Conservation (phyloP, 2,113 vertebrate species). For the Petromus typicus region DNA sequence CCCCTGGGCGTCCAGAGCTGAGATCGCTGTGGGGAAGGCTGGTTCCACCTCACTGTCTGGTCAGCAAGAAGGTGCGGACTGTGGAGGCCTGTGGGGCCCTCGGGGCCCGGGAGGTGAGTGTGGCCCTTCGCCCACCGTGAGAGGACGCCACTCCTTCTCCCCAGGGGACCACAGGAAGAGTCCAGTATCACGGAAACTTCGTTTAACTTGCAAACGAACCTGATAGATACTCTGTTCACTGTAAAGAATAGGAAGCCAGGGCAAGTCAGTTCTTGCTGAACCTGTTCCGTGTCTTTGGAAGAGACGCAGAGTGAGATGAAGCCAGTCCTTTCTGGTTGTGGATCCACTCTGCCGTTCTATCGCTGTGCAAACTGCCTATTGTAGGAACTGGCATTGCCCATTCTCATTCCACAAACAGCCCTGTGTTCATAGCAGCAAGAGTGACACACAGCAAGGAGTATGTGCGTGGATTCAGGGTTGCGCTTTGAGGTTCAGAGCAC, state of each 20-base stretch:
- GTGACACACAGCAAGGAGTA: background rate
- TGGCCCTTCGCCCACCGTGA: background rate
- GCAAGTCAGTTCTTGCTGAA: background rate
- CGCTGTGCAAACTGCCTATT: background rate
- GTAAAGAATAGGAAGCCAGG: background rate
- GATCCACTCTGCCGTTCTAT: background rate
- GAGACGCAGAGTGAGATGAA: background rate
- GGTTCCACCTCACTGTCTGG: background rate
- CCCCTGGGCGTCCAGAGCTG: background rate
- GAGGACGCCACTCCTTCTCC: background rate
- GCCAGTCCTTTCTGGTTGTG: background rate
- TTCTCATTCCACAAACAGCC: background rate
- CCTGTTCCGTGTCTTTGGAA: background rate
- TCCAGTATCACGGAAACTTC: background rate
- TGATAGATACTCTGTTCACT: background rate
- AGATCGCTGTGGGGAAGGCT: background rate
- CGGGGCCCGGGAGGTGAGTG: background rate
- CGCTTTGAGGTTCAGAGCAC: conserved; percentile 7
- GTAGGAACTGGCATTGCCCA: background rate
- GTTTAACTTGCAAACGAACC: background rate
- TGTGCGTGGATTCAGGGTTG: background rate
- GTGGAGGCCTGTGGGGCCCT: background rate
- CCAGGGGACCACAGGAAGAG: background rate
- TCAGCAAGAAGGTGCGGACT: background rate
- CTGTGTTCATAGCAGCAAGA: background rate